Evolutionary conservation across 2,797 vertebrate species (phyloP), one percentile per base, ranked within the genome.

Genomic region (Emys orbicularis): DNA sequence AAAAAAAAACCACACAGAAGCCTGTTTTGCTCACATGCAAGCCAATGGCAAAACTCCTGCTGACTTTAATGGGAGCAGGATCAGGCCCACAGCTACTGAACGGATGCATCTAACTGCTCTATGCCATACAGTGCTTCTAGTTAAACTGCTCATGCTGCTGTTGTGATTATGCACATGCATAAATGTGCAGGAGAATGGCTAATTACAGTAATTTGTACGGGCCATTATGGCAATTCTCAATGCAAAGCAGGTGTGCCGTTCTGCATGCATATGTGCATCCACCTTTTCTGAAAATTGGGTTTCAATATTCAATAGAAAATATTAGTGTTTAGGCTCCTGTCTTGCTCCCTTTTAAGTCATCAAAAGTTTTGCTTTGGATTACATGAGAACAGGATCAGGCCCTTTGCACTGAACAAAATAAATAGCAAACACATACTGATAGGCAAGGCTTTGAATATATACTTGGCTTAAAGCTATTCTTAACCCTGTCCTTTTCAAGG

Each of bases 181-280:
- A 96, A 96, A 87, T 91, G 95, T 83, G 92, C 93, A 95, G 96
- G 88, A 93, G 96, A 97, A 95, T 3, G 82, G 94, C 94, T 95
- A 97, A 93, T 93, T 84, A 41, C 3, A 79, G 92, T 93, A 96
- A 96, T 97, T 96, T 96, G 92, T 92, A 93, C 76, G 52, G 86
- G 94, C 88, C 90, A 86, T 95, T 56, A 94, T 90, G 90, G 90
- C 87, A 88, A 80, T 92, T 84, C 31, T 65, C 93, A 93, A 96
- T 86, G 90, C 91, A 93, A 94, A 96, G 94, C 89, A 94, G 94
- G 90, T 49, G 86, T 76, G 80, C 90, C 84, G 79, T 86, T 95
- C 95, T 90, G 44, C 25, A 8, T 44, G 65, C 10, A 47, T 76
- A 81, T 87, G 90, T n/a, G 61, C 72, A 2, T 23, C 65, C 84